These are phyloP conservation scores for Callopanchax toddi DNA, from an alignment of 2,113 vertebrate species.

Conservation along the genomic window DNA sequence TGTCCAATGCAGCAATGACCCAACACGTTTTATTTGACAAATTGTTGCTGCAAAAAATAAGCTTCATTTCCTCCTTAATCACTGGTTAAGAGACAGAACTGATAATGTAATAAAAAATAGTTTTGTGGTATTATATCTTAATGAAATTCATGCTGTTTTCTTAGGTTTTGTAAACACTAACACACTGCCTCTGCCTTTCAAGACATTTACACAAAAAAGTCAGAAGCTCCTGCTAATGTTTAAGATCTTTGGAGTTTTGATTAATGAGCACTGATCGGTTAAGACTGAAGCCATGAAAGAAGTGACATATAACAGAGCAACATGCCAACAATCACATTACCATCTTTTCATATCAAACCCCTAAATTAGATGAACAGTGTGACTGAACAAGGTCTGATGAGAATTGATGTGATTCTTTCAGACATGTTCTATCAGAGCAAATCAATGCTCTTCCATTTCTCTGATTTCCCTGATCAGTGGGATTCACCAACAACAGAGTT, in stretches of 20 bases:
- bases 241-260: not conserved
- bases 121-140: too few relatives aligned
- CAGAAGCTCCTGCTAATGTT: too few relatives aligned
- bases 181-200: too few relatives aligned
- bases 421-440: not conserved
- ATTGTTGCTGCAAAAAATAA: too few relatives aligned
- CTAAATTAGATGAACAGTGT: not conserved
- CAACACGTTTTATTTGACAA: not conserved
- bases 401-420: not conserved
- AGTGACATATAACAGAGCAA: not conserved
- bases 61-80: too few relatives aligned
- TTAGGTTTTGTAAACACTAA: too few relatives aligned
- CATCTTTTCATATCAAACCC: not conserved
- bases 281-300: not conserved
- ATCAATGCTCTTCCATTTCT: not conserved
- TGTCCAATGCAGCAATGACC: too few relatives aligned
- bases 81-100: too few relatives aligned
- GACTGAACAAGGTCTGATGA: not conserved
- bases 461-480: not conserved
- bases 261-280: not conserved
- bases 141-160: too few relatives aligned
- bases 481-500: conserved; percentile 5
- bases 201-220: too few relatives aligned
- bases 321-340: not conserved
- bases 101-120: too few relatives aligned